phyloP scores from a whole-genome alignment of 2,888 invertebrate species.

The Athalia circularis region DNA sequence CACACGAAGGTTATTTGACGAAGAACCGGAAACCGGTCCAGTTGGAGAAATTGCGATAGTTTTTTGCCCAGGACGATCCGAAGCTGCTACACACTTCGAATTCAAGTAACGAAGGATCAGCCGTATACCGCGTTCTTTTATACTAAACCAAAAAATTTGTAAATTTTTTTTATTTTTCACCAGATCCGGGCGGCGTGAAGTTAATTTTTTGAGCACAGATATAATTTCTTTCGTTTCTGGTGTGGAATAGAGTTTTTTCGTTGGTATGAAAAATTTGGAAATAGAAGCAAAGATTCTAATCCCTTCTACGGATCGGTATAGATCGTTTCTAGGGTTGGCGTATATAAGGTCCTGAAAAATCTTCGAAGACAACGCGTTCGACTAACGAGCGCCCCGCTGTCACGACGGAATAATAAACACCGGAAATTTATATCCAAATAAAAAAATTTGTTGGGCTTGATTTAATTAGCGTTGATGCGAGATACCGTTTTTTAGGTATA shows the following conservation, averaged over 20 bases:
- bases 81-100: too few relatives aligned
- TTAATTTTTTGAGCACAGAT: background rate
- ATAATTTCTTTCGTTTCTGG: constrained; percentile 1
- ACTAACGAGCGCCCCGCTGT: constrained; percentile 63
- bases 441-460: constrained; percentile 59
- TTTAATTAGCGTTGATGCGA: constrained; percentile 56
- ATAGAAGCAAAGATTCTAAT: background rate
- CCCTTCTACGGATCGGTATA: background rate
- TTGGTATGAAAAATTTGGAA: background rate
- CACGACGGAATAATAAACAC: constrained; percentile 57
- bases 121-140: too few relatives aligned
- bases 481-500: constrained; percentile 33
- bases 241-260: background rate
- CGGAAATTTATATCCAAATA: constrained; percentile 59
- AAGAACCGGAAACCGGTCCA: too few relatives aligned
- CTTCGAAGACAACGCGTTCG: constrained; percentile 46
- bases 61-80: too few relatives aligned
- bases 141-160: too few relatives aligned
- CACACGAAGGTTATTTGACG: too few relatives aligned
- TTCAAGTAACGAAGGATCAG: too few relatives aligned
- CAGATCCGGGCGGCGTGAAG: too few relatives aligned
- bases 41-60: too few relatives aligned
- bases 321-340: background rate
- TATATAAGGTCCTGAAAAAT: background rate
- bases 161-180: too few relatives aligned